These are phyloP conservation scores for Morpho helenor DNA, from an alignment of 2,888 invertebrate species.

Conservation along the genomic window DNA sequence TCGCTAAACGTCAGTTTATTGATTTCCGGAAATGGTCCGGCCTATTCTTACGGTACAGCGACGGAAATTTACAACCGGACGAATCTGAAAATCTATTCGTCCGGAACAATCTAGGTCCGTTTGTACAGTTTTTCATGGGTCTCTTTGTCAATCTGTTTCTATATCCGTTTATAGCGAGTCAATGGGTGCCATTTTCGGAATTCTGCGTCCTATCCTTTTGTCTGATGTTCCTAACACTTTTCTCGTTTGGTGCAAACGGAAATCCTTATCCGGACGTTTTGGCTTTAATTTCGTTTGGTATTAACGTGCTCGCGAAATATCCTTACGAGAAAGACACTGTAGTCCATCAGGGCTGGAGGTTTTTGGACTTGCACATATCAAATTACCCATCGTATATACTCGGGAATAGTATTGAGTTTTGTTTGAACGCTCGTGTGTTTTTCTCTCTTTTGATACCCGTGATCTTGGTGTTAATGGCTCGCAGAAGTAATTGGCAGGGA, in stretches of 20 bases:
- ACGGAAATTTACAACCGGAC: constrained; percentile 86
- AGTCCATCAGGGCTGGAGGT: constrained; percentile 90
- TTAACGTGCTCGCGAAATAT: constrained; percentile 91
- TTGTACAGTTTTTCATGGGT: constrained; percentile 88
- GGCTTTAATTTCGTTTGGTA: constrained; percentile 87
- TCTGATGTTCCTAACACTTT: constrained; percentile 86
- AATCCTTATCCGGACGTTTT: constrained; percentile 82
- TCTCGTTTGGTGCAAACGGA: constrained; percentile 83
- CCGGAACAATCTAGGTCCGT: constrained; percentile 89
- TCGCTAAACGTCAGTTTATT: constrained; percentile 86
- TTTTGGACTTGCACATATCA: constrained; percentile 88
- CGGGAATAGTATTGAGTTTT: constrained; percentile 91
- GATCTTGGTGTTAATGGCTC: constrained; percentile 85
- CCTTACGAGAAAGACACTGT: constrained; percentile 92
- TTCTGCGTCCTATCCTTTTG: constrained; percentile 88
- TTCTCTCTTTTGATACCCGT: constrained; percentile 87
- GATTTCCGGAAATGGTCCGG: constrained; percentile 92
- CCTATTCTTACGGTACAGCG: constrained; percentile 89
- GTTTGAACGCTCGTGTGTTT: constrained; percentile 87
- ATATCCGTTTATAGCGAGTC: constrained; percentile 87
- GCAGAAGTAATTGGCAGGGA: constrained; percentile 88
- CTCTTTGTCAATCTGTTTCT: constrained; percentile 86
- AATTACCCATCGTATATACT: constrained; percentile 90
- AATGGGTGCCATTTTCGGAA: constrained; percentile 92
- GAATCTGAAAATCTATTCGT: constrained; percentile 91